Evolutionary conservation across 2,888 invertebrate species (phyloP).

Genomic region (Andricus curvator): DNA sequence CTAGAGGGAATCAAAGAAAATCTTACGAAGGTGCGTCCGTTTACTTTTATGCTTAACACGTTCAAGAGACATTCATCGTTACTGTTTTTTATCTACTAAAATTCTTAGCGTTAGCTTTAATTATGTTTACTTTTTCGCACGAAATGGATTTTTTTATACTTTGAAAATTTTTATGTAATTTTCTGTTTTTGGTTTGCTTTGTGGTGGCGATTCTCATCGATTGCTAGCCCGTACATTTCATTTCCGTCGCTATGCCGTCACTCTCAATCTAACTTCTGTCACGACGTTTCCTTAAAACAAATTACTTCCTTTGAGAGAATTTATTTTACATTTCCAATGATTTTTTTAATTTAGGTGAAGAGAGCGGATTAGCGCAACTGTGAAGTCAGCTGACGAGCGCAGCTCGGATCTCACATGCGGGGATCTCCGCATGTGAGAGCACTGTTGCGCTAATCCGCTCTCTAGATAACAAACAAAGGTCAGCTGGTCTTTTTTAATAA

Average conservation of each 20-base stretch:
- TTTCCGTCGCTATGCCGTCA: constrained; percentile 23
- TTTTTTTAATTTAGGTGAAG: neutral
- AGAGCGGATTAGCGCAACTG: no score
- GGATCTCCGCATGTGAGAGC: no score
- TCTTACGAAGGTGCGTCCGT: constrained; percentile 50
- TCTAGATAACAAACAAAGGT: neutral
- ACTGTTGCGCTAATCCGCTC: no score
- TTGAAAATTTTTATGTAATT: constrained; percentile 55
- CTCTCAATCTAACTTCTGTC: constrained; percentile 10
- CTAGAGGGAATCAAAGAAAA: constrained; percentile 46
- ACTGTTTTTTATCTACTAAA: constrained; percentile 58
- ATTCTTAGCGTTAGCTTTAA: constrained; percentile 59
- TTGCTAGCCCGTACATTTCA: constrained; percentile 50
- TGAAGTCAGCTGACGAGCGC: no score
- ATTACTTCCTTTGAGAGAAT: constrained; percentile 10
- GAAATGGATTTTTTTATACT: constrained; percentile 45
- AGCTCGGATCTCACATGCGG: no score
- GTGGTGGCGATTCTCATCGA: constrained; percentile 55
- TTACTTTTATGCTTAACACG: constrained; percentile 46
- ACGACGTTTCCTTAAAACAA: constrained; percentile 27
- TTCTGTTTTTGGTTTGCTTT: constrained; percentile 54
- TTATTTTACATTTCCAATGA: neutral
- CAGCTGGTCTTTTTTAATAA: neutral
- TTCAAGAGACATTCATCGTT: constrained; percentile 63
- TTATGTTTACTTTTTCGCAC: constrained; percentile 55